These are phyloP conservation scores for Parapristionchus giblindavisi DNA, from an alignment of 2,888 invertebrate species.

Conservation along the genomic window DNA sequence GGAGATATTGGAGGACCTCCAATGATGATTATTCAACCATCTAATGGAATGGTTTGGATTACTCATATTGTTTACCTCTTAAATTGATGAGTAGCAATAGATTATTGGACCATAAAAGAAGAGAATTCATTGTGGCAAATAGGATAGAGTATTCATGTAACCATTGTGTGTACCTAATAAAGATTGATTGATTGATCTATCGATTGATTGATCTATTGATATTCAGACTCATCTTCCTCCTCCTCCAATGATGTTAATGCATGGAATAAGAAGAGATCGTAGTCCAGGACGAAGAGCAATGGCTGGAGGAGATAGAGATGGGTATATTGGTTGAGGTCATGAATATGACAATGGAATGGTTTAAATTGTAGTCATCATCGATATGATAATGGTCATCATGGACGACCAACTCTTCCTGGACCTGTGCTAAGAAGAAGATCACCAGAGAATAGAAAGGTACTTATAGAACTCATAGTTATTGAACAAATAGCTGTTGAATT, in stretches of 20 bases:
- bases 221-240: background rate
- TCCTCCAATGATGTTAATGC: constrained; percentile 1
- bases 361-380: too few relatives aligned
- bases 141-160: too few relatives aligned
- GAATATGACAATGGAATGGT: too few relatives aligned
- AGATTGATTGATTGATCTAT: too few relatives aligned
- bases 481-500: too few relatives aligned
- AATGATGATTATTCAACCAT: background rate
- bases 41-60: constrained; percentile 29
- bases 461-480: background rate
- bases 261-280: background rate
- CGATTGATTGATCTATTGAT: background rate
- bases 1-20: background rate
- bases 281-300: constrained; percentile 15
- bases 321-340: background rate
- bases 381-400: background rate
- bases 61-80: too few relatives aligned
- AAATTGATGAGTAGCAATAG: too few relatives aligned
- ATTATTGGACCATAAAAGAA: too few relatives aligned
- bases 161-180: too few relatives aligned
- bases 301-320: constrained; percentile 30
- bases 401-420: background rate
- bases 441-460: background rate
- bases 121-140: too few relatives aligned
- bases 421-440: background rate